Evolutionary conservation across 2,888 invertebrate genomes (phyloP), one percentile per base, ranked within the genome.

Genomic region (Caenorhabditis sp.): DNA sequence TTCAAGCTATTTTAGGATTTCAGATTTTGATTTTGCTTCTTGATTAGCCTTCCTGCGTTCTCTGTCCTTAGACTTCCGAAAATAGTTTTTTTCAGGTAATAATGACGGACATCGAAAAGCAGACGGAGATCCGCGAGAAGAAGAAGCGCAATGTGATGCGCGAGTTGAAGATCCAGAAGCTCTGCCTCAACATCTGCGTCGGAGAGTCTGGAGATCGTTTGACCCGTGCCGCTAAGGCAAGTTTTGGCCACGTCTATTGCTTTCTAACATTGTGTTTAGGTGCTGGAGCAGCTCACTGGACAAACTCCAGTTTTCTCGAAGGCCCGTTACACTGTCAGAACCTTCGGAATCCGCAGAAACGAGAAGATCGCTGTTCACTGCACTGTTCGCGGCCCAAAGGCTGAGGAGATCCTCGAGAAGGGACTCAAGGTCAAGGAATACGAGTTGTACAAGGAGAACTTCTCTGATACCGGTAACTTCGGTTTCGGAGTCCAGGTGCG

Each of bases 321-420:
- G 94, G 93, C 99, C 79, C 95, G 98, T 87, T 99, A 98, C 93
- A 99, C 98, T 88, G 98, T 99, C 74, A 94, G 99, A 91, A 98
- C 98, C 5, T 99, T 99, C 92, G 98, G 99, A 92, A 99, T 99
- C 92, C 95, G 99, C 92, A 96, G 99, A 95, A 99, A 99, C 94
- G 99, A 99, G 94, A 99, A 99, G 93, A 99, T 99, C 92, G 97
- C 99, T 88, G 98, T 99, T 74, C 98, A 99, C 92, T 98, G 98
- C 93, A 99, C 99, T 62, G 98, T 99, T 6, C 95, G 99, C 85
- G 99, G 99, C 62, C 96, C 97, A 67, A 99, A 99, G 93, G 99
- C 99, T 83, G 98, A 99, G 92, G 98, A 99, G 93, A 99, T 99
- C 92, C 94, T 99, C 77, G 99, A 99, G 93, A 95, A 96, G 91